Evolutionary conservation across 2,113 vertebrate genomes (phyloP).

Genomic region (Propithecus coquereli): DNA sequence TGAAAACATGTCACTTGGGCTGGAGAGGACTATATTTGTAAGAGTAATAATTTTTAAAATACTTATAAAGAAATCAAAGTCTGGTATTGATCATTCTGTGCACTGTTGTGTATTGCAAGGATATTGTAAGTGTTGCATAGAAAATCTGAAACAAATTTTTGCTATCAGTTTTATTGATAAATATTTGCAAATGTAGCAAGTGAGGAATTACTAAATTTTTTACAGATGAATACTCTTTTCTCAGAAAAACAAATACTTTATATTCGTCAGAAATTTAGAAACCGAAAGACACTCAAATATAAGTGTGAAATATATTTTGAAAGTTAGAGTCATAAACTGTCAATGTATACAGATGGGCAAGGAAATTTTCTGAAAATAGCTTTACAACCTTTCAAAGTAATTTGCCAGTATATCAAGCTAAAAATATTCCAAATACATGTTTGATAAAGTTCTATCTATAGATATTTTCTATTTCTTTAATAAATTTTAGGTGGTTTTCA

Average conservation of each 20-base stretch:
- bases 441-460: neutral
- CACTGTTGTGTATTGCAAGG: neutral
- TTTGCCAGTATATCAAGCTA: neutral
- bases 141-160: conserved; percentile 27
- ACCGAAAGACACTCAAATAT: neutral
- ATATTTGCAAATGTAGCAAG: conserved; percentile 26
- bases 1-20: neutral
- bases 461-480: conserved; percentile 7
- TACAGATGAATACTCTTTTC: neutral
- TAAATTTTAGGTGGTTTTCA: neutral
- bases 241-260: neutral
- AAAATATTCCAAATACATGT: conserved; percentile 28
- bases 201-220: conserved; percentile 24
- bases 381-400: conserved; percentile 37
- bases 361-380: neutral
- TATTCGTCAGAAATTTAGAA: neutral
- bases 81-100: neutral
- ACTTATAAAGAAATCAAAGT: neutral
- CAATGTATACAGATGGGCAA: neutral
- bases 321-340: neutral
- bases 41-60: neutral
- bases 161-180: conserved; percentile 25
- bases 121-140: neutral
- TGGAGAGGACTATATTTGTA: neutral
- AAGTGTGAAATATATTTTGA: conserved; percentile 26